phyloP scores from a whole-genome alignment of 2,888 invertebrate species.

The Balanococcus diminutus region DNA sequence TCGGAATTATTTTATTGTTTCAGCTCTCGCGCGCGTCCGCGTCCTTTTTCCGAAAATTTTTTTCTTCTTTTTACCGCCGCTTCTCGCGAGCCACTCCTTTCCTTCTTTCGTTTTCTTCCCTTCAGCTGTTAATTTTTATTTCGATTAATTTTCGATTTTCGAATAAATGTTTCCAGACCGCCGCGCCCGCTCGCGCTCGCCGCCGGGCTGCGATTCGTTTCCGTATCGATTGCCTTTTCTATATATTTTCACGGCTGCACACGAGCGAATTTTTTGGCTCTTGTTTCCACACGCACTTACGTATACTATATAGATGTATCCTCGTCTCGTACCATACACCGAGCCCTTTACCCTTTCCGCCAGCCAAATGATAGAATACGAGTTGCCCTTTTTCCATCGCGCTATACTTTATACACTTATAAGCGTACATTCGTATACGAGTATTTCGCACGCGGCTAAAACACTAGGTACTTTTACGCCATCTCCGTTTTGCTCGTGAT shows the following conservation, averaged over 20 bases:
- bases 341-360: too few species aligned
- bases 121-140: slow-evolving; percentile 40
- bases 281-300: too few species aligned
- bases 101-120: neutral
- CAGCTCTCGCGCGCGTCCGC: slow-evolving; percentile 23
- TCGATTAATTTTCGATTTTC: slow-evolving; percentile 42
- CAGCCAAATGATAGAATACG: too few species aligned
- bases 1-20: slow-evolving; percentile 38
- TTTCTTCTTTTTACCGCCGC: neutral
- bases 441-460: neutral
- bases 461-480: neutral
- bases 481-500: neutral
- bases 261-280: neutral
- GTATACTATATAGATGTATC: too few species aligned
- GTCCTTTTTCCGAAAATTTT: slow-evolving; percentile 15
- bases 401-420: neutral
- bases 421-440: neutral
- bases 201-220: neutral
- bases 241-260: slow-evolving; percentile 13
- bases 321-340: too few species aligned
- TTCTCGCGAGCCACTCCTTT: neutral
- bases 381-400: neutral
- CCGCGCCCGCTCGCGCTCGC: too few species aligned
- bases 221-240: slow-evolving; percentile 33
- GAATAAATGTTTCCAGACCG: slow-evolving; percentile 10